Evolutionary conservation across 2,113 vertebrate genomes (phyloP).

Genomic region (Anhinga rufa): DNA sequence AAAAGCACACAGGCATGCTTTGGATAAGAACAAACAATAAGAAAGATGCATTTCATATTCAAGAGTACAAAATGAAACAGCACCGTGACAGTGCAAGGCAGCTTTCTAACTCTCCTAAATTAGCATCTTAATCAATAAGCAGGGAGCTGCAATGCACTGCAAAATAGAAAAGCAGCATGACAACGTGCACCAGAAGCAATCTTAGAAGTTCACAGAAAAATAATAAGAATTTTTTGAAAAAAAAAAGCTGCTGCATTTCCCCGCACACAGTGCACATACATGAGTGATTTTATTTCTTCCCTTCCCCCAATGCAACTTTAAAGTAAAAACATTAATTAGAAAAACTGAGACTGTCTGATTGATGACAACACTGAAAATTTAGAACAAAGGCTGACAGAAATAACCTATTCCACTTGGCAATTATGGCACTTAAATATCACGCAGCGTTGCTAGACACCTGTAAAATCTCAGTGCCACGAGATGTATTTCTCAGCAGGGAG

Average conservation of each 20-base stretch:
- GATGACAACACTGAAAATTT: slow-evolving; percentile 24
- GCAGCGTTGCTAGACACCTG: slow-evolving; percentile 42
- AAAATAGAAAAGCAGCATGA: neutral
- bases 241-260: neutral
- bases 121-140: slow-evolving; percentile 34
- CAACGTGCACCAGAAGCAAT: neutral
- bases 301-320: neutral
- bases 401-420: slow-evolving; percentile 23
- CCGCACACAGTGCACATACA: neutral
- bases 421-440: neutral
- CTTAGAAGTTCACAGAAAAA: slow-evolving; percentile 3
- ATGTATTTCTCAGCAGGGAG: slow-evolving; percentile 18
- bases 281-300: neutral
- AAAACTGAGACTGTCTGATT: neutral
- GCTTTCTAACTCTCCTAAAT: slow-evolving; percentile 36
- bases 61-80: neutral
- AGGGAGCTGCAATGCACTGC: slow-evolving; percentile 21
- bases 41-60: neutral
- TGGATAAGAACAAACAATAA: neutral
- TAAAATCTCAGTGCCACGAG: neutral
- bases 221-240: neutral
- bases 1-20: neutral
- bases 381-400: slow-evolving; percentile 56
- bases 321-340: slow-evolving; percentile 21
- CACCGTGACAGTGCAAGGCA: neutral